These are phyloP conservation scores for Umimayanthus chanpuru DNA, from an alignment of 92 coral and sea anemone species.

Conservation along the genomic window DNA sequence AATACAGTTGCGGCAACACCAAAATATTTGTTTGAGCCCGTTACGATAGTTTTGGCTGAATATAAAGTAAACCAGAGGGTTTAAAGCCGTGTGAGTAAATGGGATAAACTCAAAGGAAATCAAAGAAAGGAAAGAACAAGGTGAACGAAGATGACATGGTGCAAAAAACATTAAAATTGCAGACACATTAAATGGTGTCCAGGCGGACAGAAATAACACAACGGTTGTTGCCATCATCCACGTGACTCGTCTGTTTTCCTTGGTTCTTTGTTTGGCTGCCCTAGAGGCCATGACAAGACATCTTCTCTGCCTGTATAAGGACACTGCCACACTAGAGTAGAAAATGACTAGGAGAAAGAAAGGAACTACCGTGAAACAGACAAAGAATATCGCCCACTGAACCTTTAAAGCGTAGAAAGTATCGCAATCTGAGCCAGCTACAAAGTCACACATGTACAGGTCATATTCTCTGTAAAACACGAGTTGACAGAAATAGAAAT, in stretches of 20 bases:
- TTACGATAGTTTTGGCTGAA: constrained; percentile 12
- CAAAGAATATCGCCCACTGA: constrained; percentile 16
- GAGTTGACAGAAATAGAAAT: constrained; percentile 12
- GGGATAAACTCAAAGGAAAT: constrained; percentile 22
- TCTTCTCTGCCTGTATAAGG: neutral
- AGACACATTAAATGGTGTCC: constrained; percentile 16
- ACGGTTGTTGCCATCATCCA: constrained; percentile 20
- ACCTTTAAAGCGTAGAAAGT: constrained; percentile 7
- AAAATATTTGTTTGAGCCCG: neutral
- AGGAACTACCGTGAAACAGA: constrained; percentile 18
- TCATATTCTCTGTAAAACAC: neutral
- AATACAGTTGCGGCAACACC: neutral
- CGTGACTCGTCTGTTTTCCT: constrained; percentile 15
- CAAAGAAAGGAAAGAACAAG: neutral
- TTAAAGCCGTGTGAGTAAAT: constrained; percentile 18
- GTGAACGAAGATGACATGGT: neutral
- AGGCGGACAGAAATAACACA: neutral
- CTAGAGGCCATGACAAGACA: neutral
- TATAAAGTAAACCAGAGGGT: constrained; percentile 5
- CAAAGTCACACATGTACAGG: constrained; percentile 20
- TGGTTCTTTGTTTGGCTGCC: neutral
- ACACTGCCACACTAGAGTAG: constrained; percentile 13
- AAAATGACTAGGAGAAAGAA: neutral
- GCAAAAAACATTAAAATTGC: neutral
- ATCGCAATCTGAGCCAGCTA: neutral